phyloP scores from a whole-genome alignment of 2,888 invertebrate species.

The Ariolimax columbianus region DNA sequence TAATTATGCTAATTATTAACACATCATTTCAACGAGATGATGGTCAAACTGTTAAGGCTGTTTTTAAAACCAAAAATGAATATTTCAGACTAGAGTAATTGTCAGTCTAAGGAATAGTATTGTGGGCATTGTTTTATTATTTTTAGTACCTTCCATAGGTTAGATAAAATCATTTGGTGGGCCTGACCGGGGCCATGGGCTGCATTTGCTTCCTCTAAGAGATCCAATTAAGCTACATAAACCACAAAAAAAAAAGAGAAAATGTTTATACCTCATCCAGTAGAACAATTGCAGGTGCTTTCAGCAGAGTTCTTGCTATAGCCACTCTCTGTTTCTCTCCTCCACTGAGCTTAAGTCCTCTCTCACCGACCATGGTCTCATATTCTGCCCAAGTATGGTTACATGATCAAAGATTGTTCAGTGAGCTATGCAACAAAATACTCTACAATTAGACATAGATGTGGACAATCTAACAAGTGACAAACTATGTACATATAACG shows the following conservation, averaged over 20 bases:
- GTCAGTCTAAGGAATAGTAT: too few species aligned
- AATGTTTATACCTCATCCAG: slow-evolving; percentile 87
- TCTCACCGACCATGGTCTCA: slow-evolving; percentile 87
- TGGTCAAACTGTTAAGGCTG: too few species aligned
- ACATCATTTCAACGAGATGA: too few species aligned
- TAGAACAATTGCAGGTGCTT: slow-evolving; percentile 92
- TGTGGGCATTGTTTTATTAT: too few species aligned
- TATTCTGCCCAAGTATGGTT: slow-evolving; percentile 72
- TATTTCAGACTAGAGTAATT: too few species aligned
- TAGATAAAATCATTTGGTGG: too few species aligned
- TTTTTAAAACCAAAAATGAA: too few species aligned
- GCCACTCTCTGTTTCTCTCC: slow-evolving; percentile 99
- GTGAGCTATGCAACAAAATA: not conserved
- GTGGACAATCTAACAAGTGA: not conserved
- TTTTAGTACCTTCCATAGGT: too few species aligned
- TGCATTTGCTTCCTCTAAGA: too few species aligned
- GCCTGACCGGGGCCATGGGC: too few species aligned
- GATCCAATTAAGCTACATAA: too few species aligned
- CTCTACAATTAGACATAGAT: not conserved
- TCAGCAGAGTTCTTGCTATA: slow-evolving; percentile 95
- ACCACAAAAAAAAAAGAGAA: not conserved
- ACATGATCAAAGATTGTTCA: not conserved
- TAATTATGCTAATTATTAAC: too few species aligned
- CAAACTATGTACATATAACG: not conserved
- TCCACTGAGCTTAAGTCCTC: slow-evolving; percentile 95